Evolutionary conservation across 2,797 vertebrate genomes (phyloP).

Genomic region (Myiothlypis coronata): DNA sequence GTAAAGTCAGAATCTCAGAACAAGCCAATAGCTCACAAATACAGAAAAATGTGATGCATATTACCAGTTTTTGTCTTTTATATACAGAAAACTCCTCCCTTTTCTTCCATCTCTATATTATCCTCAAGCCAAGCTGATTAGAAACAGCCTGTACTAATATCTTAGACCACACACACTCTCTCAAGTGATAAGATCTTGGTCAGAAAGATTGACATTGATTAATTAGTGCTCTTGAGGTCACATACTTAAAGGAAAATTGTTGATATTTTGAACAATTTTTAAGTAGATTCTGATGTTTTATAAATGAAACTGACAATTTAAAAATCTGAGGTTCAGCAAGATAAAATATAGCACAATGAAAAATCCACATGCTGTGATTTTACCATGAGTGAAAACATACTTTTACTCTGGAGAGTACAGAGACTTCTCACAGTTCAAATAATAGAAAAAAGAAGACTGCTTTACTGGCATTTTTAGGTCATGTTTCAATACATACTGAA

Average conservation of each 20-base stretch:
- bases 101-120: background rate
- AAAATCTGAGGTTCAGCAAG: background rate
- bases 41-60: background rate
- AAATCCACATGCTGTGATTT: background rate
- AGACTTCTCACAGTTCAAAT: constrained; percentile 20
- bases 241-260: background rate
- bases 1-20: background rate
- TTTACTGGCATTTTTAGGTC: constrained; percentile 55
- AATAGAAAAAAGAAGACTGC: constrained; percentile 9
- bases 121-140: background rate
- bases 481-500: constrained; percentile 42
- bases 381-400: constrained; percentile 7
- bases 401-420: constrained; percentile 16
- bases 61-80: background rate
- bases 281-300: background rate
- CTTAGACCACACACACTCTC: background rate
- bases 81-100: background rate
- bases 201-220: background rate
- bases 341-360: background rate
- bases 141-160: background rate
- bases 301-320: background rate
- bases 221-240: background rate
- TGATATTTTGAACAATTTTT: background rate
- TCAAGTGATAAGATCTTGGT: background rate
- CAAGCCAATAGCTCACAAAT: background rate